These are phyloP conservation scores for Cotesia congregata DNA, from an alignment of 2,888 invertebrate species.

Conservation along the genomic window DNA sequence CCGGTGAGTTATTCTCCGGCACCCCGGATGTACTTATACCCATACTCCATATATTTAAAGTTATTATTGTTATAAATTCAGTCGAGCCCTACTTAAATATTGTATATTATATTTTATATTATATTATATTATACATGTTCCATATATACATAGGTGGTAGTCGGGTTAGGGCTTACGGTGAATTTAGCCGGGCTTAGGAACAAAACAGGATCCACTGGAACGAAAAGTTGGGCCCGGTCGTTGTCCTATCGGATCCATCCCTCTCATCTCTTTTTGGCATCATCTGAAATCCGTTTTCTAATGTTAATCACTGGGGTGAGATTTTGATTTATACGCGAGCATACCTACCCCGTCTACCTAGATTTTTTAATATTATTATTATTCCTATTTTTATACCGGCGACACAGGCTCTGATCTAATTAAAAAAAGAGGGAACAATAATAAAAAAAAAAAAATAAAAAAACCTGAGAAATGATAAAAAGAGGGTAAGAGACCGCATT, in stretches of 20 bases:
- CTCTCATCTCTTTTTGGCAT: slow-evolving; percentile 11
- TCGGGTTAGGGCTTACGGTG: slow-evolving; percentile 59
- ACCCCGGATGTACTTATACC: background rate
- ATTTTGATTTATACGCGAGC: slow-evolving; percentile 48
- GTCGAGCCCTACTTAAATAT: slow-evolving; percentile 56
- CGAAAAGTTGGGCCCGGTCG: background rate
- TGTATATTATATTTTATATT: slow-evolving; percentile 32
- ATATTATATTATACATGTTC: no score
- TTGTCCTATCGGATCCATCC: background rate
- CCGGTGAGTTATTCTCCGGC: slow-evolving; percentile 1
- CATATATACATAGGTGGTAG: slow-evolving; percentile 13
- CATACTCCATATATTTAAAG: background rate
- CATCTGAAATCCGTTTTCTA: slow-evolving; percentile 33
- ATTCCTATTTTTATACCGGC: background rate
- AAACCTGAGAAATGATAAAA: slow-evolving; percentile 11
- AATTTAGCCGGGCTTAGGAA: slow-evolving; percentile 48
- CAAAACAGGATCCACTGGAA: slow-evolving; percentile 42
- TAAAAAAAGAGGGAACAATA: slow-evolving; percentile 42
- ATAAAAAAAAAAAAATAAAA: slow-evolving; percentile 10
- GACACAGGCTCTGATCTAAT: slow-evolving; percentile 46
- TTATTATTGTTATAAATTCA: slow-evolving; percentile 59
- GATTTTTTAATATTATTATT: no score
- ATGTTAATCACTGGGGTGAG: slow-evolving; percentile 49
- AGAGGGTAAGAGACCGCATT: slow-evolving; percentile 43
- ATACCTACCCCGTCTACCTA: slow-evolving; percentile 39